These are phyloP conservation scores for Minunthozetes semirufus DNA, from an alignment of 2,888 invertebrate species.

Conservation along the genomic window DNA sequence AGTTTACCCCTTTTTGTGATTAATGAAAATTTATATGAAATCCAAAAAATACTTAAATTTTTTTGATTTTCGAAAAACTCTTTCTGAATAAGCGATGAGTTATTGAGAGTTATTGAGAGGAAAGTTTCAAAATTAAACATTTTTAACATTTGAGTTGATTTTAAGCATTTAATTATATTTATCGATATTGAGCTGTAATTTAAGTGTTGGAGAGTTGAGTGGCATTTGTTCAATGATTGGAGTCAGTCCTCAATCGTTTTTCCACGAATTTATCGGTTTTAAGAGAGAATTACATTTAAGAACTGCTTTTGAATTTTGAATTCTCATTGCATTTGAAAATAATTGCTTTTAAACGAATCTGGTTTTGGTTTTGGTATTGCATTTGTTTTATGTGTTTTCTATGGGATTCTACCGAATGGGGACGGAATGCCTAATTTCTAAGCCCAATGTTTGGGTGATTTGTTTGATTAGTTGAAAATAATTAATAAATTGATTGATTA, in stretches of 20 bases:
- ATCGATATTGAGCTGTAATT: conserved; percentile 5
- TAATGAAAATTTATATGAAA: background rate
- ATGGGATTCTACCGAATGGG: background rate
- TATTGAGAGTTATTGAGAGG: too few species aligned
- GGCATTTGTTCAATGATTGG: background rate
- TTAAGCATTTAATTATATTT: background rate
- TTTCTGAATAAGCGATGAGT: too few species aligned
- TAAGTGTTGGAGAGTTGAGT: background rate
- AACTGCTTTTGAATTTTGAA: background rate
- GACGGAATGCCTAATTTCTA: background rate
- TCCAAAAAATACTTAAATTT: too few species aligned
- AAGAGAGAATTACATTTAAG: conserved; percentile 9
- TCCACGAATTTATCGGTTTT: conserved; percentile 14
- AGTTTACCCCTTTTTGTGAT: background rate
- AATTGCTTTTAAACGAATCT: conserved; percentile 18
- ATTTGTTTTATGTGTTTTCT: background rate
- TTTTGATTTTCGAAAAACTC: too few species aligned
- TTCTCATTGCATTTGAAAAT: conserved; percentile 5
- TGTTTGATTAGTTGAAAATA: background rate
- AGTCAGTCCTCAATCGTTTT: conserved; percentile 12
- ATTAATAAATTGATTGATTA: conserved; percentile 21
- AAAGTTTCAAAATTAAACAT: background rate
- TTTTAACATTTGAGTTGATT: background rate
- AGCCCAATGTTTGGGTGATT: background rate
- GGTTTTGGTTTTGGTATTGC: background rate